A percentile compares a stretch with the other conserved stretches of the same genome.
These are phyloP conservation scores for Dendropsophus ebraccatus DNA, from an alignment of 2,113 vertebrate species.

Conservation along the genomic window DNA sequence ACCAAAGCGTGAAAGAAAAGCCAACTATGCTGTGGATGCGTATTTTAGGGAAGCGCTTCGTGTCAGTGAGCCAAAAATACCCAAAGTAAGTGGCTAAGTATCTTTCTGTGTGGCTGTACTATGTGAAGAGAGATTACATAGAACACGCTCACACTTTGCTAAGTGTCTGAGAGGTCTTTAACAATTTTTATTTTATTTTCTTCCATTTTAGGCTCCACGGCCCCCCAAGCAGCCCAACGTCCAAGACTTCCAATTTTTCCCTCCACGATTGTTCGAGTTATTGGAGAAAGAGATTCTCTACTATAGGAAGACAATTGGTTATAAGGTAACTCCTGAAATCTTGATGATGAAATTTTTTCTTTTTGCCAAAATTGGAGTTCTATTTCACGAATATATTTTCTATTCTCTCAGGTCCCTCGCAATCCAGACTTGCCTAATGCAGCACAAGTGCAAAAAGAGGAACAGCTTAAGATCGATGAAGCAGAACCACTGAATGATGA, in stretches of 20 bases:
- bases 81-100: constrained; percentile 80
- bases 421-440: constrained; percentile 95
- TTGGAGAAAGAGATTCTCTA: constrained; percentile 97
- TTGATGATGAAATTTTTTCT: neutral
- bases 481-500: constrained; percentile 94
- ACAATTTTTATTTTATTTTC: neutral
- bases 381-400: too few species aligned
- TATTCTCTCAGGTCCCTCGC: too few species aligned
- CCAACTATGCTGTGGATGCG: constrained; percentile 97
- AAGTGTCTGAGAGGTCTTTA: too few species aligned
- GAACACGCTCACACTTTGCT: too few species aligned
- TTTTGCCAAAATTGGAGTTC: too few species aligned
- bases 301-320: constrained; percentile 99
- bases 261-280: constrained; percentile 95
- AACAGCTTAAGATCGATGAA: constrained; percentile 96
- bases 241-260: constrained; percentile 98
- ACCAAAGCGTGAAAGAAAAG: constrained; percentile 96
- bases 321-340: constrained; percentile 81
- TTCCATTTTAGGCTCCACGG: constrained; percentile 85
- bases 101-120: too few species aligned
- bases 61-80: constrained; percentile 97
- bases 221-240: constrained; percentile 98
- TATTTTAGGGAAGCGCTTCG: constrained; percentile 97
- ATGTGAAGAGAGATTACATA: too few species aligned
- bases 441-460: constrained; percentile 92